Conservation (phyloP, 2,797 vertebrate species). For the Capromys pilorides region DNA sequence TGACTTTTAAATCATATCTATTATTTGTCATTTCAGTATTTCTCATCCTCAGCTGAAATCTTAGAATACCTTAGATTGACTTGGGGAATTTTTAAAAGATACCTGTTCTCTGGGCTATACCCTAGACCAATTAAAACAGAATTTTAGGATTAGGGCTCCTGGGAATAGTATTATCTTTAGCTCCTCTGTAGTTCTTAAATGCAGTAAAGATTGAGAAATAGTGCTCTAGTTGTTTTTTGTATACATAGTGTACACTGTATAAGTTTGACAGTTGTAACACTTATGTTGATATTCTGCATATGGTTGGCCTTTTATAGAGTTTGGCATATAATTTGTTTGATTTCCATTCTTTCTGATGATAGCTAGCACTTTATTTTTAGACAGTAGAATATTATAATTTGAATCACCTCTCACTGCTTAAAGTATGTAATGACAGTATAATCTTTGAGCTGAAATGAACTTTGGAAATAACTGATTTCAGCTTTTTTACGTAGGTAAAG, state of each 20-base stretch:
- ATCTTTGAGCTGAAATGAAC: conserved; percentile 69
- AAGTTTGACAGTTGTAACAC: conserved; percentile 40
- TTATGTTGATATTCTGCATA: conserved; percentile 47
- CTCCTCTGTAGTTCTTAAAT: neutral
- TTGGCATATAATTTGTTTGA: conserved; percentile 59
- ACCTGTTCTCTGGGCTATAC: neutral
- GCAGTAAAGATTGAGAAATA: neutral
- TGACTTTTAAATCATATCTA: conserved; percentile 39
- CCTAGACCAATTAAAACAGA: conserved; percentile 48
- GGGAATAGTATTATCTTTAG: conserved; percentile 13
- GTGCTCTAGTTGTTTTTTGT: conserved; percentile 2
- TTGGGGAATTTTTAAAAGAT: neutral
- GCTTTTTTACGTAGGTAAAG: conserved; percentile 31
- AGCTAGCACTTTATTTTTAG: conserved; percentile 75
- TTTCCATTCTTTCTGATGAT: conserved; percentile 70
- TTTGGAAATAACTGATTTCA: conserved; percentile 60
- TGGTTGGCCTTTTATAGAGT: conserved; percentile 63
- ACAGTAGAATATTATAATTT: conserved; percentile 68
- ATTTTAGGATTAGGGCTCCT: neutral
- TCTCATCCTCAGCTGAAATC: conserved; percentile 20
- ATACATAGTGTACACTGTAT: neutral
- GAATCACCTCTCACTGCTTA: conserved; percentile 63
- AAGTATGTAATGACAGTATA: conserved; percentile 46
- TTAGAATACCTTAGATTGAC: conserved; percentile 32
- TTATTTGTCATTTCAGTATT: conserved; percentile 53